Conservation (phyloP, 1,140 invertebrate genomes). For the Cryptotermes secundus region DNA sequence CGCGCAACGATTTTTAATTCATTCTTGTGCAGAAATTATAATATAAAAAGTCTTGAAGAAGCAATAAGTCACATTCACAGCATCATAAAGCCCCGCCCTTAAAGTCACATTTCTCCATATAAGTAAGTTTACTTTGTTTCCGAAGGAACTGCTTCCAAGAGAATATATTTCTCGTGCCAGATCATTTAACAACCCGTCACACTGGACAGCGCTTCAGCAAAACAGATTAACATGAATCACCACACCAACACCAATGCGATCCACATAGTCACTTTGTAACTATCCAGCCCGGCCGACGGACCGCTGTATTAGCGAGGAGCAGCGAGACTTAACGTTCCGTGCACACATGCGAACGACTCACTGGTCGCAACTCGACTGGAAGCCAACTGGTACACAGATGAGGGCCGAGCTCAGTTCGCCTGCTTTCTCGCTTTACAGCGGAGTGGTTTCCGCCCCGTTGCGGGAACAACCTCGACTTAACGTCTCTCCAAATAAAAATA, state of each 20-base stretch:
- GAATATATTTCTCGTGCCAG: too few species aligned
- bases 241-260: background rate
- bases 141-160: too few species aligned
- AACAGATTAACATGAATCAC: background rate
- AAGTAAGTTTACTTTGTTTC: too few species aligned
- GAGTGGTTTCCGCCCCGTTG: background rate
- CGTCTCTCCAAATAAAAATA: background rate
- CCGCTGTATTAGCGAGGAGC: background rate
- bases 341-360: background rate
- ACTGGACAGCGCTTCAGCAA: background rate
- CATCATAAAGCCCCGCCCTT: too few species aligned
- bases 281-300: too few species aligned
- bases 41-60: too few species aligned
- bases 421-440: background rate
- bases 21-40: background rate
- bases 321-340: background rate
- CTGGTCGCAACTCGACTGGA: slow-evolving; percentile 5
- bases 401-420: background rate
- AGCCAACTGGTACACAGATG: background rate
- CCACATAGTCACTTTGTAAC: background rate
- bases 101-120: too few species aligned
- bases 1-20: background rate
- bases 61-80: too few species aligned
- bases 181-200: too few species aligned
- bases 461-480: background rate